These are phyloP conservation scores for Microtus ochrogaster DNA, from an alignment of 2,113 vertebrate genomes.

Conservation along the genomic window DNA sequence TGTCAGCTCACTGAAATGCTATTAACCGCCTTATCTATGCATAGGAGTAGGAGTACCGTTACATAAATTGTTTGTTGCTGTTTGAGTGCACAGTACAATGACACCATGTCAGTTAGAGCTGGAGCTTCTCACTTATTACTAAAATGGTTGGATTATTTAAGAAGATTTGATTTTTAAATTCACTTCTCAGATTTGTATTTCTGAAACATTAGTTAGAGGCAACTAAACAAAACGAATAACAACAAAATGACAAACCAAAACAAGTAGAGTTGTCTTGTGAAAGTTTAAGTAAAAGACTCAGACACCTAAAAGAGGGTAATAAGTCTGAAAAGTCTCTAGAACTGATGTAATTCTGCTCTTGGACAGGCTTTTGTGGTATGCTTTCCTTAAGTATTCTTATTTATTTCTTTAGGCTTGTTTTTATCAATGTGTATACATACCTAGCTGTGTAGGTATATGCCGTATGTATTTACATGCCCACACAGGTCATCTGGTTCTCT, in stretches of 20 bases:
- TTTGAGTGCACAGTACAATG: background rate
- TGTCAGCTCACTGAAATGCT: background rate
- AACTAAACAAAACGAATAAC: background rate
- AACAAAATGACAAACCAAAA: background rate
- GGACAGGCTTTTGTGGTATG: background rate
- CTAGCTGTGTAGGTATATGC: no score
- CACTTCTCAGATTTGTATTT: background rate
- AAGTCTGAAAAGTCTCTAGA: background rate
- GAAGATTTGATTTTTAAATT: background rate
- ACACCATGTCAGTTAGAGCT: background rate
- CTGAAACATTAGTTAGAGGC: background rate
- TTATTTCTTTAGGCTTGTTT: background rate
- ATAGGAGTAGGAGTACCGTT: fast-evolving
- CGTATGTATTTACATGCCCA: no score
- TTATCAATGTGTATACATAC: background rate
- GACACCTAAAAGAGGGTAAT: background rate
- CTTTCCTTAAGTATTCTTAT: background rate
- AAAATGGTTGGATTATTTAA: background rate
- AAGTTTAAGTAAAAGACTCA: background rate
- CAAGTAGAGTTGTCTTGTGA: background rate
- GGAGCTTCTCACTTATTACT: background rate
- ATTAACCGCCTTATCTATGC: background rate
- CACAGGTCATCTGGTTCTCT: background rate
- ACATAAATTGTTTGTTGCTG: fast-evolving
- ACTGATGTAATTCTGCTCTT: background rate